Evolutionary conservation across 35 echinoderm and acorn worm species (phyloP), one percentile per base, ranked within the genome.

Genomic region (Diadema setosum): DNA sequence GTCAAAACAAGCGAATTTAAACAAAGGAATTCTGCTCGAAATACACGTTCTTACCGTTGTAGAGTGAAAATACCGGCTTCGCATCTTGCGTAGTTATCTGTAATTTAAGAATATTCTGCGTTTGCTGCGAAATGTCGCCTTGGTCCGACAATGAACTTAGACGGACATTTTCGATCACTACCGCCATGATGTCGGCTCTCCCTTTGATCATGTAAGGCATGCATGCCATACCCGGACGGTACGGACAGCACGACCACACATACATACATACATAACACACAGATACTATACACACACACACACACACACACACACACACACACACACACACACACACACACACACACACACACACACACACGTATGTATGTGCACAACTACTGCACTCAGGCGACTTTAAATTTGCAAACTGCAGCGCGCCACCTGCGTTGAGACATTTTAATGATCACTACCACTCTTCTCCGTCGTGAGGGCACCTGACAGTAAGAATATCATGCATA

Each of bases 131-230:
- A 85, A 96, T 85, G 76, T 96, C 94, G 58, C 94, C 94, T 39
- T 82, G 91, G 67, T 96, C 94, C 23, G 94, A 96, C 46, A 96
- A 80, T 83, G 94, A 96, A 74, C 89, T 91, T 39, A 96, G 69
- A 4, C 90, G 85, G 20, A 96, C 74, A 58, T 90, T 90, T 4
- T 96, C 94, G 15, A 96, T 69, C 12, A 91, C 78, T 39, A 96
- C 80, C 39, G 94, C 94, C 94, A 96, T 96, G 91, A 87, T 93
- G 73, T 8, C 37, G 16, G 37, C 24, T 16, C n/a, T 8, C 43
- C 15, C n/a, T 14, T 57, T 14, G 12, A 57, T 57, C 12, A 14
- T 14, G 12, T 14, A 14, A 57, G 12, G 21, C 21, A 57, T 57
- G 21, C 21, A 57, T 57, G 21, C 21, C 12, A 14, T 14, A 14